phyloP scores from a whole-genome alignment of 1,140 invertebrate species.

The Pararge aegeria region DNA sequence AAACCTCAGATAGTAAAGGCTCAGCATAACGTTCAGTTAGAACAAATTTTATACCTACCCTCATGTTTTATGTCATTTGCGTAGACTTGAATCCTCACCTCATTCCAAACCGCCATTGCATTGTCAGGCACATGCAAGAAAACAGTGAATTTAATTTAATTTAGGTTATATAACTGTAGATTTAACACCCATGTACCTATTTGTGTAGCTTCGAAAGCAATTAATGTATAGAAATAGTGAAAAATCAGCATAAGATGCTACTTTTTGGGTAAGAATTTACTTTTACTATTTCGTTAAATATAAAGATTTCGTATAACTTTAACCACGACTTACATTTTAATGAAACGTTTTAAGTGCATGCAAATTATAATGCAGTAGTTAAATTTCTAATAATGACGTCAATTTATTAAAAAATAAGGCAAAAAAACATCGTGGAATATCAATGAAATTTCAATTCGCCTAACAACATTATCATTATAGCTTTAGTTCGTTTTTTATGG shows the following conservation, averaged over 20 bases:
- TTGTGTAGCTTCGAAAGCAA: slow-evolving; percentile 32
- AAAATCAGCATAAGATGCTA: slow-evolving; percentile 43
- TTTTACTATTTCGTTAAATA: not conserved
- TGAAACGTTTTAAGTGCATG: no score
- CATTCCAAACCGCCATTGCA: slow-evolving; percentile 51
- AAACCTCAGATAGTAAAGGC: not conserved
- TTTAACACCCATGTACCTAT: slow-evolving; percentile 33
- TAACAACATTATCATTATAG: no score
- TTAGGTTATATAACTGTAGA: slow-evolving; percentile 34
- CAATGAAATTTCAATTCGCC: no score
- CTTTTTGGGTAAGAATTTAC: slow-evolving; percentile 46
- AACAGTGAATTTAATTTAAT: slow-evolving; percentile 28
- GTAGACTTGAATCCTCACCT: slow-evolving; percentile 15
- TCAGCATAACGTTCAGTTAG: not conserved
- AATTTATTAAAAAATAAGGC: no score
- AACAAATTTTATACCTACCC: not conserved
- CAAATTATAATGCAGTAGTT: no score
- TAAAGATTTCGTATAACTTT: not conserved
- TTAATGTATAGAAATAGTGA: slow-evolving; percentile 37
- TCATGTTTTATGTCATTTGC: not conserved
- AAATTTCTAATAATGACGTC: no score
- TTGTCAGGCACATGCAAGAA: slow-evolving; percentile 44
- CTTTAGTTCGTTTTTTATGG: no score
- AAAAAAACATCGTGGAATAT: no score
- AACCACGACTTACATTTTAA: no score